Conservation (phyloP, 1,140 invertebrate species). For the Papilio glaucus region DNA sequence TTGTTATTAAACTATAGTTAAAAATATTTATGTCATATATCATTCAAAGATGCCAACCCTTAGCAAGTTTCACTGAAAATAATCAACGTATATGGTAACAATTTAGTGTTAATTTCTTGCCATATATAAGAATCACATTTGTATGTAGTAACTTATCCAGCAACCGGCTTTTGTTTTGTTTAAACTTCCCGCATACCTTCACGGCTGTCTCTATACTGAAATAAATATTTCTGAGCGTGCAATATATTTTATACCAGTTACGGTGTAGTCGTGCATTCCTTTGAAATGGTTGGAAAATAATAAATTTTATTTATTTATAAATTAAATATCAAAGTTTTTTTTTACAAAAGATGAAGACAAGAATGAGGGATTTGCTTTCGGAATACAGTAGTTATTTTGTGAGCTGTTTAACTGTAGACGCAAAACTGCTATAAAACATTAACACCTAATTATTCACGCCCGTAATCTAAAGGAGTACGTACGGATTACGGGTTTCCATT, state of each 20-base stretch:
- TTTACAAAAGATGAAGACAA: too few species aligned
- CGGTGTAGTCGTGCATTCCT: neutral
- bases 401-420: too few species aligned
- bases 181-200: constrained; percentile 23
- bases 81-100: neutral
- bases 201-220: constrained; percentile 21
- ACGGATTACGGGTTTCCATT: too few species aligned
- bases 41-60: neutral
- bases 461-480: too few species aligned
- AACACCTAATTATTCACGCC: too few species aligned
- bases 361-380: too few species aligned
- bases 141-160: constrained; percentile 11
- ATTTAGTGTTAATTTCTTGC: neutral
- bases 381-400: too few species aligned
- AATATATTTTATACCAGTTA: constrained; percentile 15
- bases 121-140: neutral
- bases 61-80: neutral
- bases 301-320: neutral
- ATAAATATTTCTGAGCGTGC: neutral
- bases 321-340: too few species aligned
- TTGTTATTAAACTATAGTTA: too few species aligned
- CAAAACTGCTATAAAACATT: too few species aligned
- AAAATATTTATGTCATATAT: too few species aligned
- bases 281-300: neutral
- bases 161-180: constrained; percentile 12